A percentile compares a stretch with the other conserved stretches of the same genome.
Evolutionary conservation across 2,113 vertebrate genomes (phyloP).

Genomic region (Cyprinodon tularosa): DNA sequence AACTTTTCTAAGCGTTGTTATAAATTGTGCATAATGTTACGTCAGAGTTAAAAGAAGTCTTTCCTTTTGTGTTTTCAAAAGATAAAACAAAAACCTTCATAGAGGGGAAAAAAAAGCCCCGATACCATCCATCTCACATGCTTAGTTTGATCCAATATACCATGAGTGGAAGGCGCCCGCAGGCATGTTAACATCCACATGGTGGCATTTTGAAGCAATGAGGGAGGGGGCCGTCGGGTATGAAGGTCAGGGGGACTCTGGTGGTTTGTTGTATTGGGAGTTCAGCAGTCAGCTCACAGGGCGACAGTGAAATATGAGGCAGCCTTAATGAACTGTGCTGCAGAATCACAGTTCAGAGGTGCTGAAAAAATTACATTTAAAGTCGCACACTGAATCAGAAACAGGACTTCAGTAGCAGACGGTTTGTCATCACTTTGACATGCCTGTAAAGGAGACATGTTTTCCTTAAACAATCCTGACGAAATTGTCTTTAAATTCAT

Average conservation of each 20-base stretch:
- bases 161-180: not conserved
- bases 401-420: not conserved
- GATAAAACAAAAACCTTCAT: not conserved
- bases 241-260: constrained; percentile 46
- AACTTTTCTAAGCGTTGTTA: too few relatives aligned
- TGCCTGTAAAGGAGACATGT: not conserved
- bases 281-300: constrained; percentile 19
- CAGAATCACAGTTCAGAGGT: constrained; percentile 50
- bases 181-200: constrained; percentile 23
- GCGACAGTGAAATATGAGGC: constrained; percentile 49
- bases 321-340: constrained; percentile 54
- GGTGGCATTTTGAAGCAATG: not conserved
- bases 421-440: not conserved
- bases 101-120: not conserved
- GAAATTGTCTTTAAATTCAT: too few relatives aligned
- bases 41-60: not conserved
- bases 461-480: too few relatives aligned
- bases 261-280: constrained; percentile 27
- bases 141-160: constrained; percentile 6
- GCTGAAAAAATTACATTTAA: constrained; percentile 32
- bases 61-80: not conserved
- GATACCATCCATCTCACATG: not conserved
- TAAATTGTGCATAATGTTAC: too few relatives aligned
- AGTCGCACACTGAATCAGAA: not conserved
- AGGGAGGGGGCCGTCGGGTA: constrained; percentile 17